Conservation (phyloP, 1,140 invertebrate species). For the Nephotettix cincticeps region DNA sequence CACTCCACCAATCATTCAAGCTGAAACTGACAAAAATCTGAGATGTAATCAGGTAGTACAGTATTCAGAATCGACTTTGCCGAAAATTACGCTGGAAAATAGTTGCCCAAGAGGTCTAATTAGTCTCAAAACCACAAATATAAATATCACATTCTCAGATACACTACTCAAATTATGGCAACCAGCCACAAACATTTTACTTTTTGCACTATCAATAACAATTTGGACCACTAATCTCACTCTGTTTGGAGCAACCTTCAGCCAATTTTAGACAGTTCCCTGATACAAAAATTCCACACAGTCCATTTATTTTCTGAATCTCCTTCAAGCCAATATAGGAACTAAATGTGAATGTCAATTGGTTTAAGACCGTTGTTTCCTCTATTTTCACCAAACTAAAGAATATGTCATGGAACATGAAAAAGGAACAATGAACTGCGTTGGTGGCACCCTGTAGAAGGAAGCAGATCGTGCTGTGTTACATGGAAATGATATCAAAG, state of each 20-base stretch:
- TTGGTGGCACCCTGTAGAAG: no score
- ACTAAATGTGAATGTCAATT: no score
- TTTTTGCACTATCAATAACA: not conserved
- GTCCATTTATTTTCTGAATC: no score
- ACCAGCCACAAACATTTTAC: conserved; percentile 8
- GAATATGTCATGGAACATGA: no score
- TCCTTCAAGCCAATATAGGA: no score
- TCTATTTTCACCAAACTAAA: no score
- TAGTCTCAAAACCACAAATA: not conserved
- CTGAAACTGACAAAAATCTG: conserved; percentile 12
- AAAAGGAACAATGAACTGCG: no score
- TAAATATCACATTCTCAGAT: not conserved
- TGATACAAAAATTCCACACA: not conserved
- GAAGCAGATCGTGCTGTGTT: no score
- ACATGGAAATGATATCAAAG: no score
- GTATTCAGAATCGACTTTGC: conserved; percentile 4
- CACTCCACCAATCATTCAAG: conserved; percentile 14
- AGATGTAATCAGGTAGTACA: conserved; percentile 7
- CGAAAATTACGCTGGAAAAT: not conserved
- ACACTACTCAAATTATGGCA: no score
- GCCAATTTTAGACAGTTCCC: conserved; percentile 14
- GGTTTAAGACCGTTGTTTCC: no score
- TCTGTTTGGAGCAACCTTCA: not conserved
- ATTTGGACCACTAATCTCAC: conserved; percentile 2
- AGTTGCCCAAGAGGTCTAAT: not conserved